A percentile compares a stretch with the other conserved stretches of the same genome.
These are phyloP conservation scores for Disparrhopalites patrizii DNA, from an alignment of 2,888 invertebrate species.

Conservation along the genomic window DNA sequence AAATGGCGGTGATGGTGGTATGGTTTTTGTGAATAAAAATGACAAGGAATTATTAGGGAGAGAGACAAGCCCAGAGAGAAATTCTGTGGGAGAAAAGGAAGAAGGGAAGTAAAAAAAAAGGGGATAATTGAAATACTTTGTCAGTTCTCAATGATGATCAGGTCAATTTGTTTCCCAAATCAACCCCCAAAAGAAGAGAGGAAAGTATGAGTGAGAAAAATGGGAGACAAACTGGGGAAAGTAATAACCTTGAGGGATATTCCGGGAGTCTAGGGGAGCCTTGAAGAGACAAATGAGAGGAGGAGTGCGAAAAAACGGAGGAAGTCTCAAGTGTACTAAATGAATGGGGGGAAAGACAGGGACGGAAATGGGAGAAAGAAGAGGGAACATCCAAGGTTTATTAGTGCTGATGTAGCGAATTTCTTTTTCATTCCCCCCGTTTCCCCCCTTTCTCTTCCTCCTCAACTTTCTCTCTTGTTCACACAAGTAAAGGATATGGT, in stretches of 20 bases:
- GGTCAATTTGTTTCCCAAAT: not conserved
- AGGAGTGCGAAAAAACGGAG: no score
- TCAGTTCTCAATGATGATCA: not conserved
- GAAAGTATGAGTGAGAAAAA: not conserved
- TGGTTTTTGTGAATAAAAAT: not conserved
- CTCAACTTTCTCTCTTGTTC: no score
- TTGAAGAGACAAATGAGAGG: not conserved
- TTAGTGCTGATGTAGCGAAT: constrained; percentile 35
- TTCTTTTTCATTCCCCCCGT: constrained; percentile 19
- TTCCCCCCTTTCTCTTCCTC: no score
- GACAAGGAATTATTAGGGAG: not conserved
- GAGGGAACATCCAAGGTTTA: constrained; percentile 28
- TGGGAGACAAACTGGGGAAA: not conserved
- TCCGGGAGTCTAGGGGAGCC: no score
- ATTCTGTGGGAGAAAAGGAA: not conserved
- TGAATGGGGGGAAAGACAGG: no score
- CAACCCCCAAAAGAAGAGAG: not conserved
- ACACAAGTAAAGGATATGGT: no score
- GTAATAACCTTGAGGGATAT: no score
- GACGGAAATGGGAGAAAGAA: no score
- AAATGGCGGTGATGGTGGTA: not conserved
- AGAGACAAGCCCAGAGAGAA: not conserved
- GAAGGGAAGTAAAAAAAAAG: not conserved
- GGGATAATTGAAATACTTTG: not conserved
- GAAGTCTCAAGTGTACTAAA: no score